Conservation (phyloP, 2,888 invertebrate genomes). For the Hanleya hanleyi region DNA sequence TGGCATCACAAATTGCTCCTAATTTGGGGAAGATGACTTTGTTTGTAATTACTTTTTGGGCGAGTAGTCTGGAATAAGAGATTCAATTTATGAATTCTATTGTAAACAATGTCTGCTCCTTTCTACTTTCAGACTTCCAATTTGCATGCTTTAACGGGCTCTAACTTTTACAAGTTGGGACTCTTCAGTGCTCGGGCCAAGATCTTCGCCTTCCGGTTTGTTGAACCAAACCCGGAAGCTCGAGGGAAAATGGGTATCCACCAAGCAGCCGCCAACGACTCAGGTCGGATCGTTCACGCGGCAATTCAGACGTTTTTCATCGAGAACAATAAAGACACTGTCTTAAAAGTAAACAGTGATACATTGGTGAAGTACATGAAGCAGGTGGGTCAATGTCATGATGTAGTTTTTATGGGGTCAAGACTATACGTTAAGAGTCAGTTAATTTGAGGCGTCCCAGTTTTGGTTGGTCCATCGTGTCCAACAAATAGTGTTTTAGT, state of each 20-base stretch:
- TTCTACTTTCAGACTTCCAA: slow-evolving; percentile 40
- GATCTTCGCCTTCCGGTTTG: slow-evolving; percentile 58
- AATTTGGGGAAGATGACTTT: too few relatives aligned
- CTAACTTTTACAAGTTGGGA: slow-evolving; percentile 55
- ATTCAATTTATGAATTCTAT: too few relatives aligned
- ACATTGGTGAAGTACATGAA: slow-evolving; percentile 41
- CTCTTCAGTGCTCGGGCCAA: slow-evolving; percentile 52
- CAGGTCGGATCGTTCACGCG: slow-evolving; percentile 45
- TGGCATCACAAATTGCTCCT: too few relatives aligned
- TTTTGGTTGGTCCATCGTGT: too few relatives aligned
- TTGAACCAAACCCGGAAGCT: slow-evolving; percentile 15
- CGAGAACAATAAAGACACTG: slow-evolving; percentile 26
- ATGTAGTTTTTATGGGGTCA: not conserved
- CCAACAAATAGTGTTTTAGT: too few relatives aligned
- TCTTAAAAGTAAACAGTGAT: slow-evolving; percentile 33
- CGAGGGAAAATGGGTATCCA: not conserved
- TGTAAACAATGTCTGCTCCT: not conserved
- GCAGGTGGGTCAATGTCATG: slow-evolving; percentile 32
- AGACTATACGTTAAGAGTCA: too few relatives aligned
- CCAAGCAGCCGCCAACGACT: slow-evolving; percentile 53
- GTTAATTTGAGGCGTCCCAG: too few relatives aligned
- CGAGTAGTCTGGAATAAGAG: too few relatives aligned
- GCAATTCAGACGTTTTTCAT: slow-evolving; percentile 49
- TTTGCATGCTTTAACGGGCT: slow-evolving; percentile 48
- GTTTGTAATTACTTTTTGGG: too few relatives aligned